Evolutionary conservation across 2,888 invertebrate species (phyloP).

Genomic region (Hydropsyche betteni): DNA sequence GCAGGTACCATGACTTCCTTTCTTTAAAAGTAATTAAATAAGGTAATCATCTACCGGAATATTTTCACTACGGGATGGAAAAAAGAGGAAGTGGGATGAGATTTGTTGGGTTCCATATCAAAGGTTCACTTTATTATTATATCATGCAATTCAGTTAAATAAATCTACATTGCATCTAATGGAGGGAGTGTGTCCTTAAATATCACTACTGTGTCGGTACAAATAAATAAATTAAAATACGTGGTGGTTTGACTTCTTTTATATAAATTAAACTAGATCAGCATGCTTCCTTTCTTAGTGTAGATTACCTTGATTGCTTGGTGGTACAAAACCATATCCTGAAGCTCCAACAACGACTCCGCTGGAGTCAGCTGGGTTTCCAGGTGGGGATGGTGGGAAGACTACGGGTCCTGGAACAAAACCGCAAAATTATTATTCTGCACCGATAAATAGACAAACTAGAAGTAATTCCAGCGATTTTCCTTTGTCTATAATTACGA

Average conservation of each 20-base stretch:
- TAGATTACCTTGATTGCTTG: constrained; percentile 71
- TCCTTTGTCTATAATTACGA: constrained; percentile 26
- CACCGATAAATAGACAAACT: neutral
- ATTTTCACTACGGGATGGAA: constrained; percentile 3
- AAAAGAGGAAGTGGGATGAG: neutral
- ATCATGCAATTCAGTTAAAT: neutral
- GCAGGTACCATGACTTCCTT: constrained; percentile 36
- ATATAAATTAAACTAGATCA: constrained; percentile 5
- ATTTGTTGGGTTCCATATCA: neutral
- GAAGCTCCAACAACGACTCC: constrained; percentile 86
- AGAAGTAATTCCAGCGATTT: constrained; percentile 20
- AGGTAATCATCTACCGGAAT: constrained; percentile 32
- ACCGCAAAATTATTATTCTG: constrained; percentile 21
- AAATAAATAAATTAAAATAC: constrained; percentile 23
- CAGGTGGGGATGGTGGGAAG: constrained; percentile 76
- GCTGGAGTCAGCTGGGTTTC: constrained; percentile 77
- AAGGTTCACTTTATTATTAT: constrained; percentile 9
- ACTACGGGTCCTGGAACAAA: constrained; percentile 77
- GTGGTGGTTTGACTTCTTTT: constrained; percentile 21
- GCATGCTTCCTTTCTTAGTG: constrained; percentile 22
- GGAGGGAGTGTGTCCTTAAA: constrained; percentile 5
- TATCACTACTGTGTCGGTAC: neutral
- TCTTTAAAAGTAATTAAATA: constrained; percentile 32
- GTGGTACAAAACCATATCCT: constrained; percentile 86
- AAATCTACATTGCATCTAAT: neutral